Conservation (phyloP, 2,888 invertebrate genomes). For the Bruchidius siliquastri region DNA sequence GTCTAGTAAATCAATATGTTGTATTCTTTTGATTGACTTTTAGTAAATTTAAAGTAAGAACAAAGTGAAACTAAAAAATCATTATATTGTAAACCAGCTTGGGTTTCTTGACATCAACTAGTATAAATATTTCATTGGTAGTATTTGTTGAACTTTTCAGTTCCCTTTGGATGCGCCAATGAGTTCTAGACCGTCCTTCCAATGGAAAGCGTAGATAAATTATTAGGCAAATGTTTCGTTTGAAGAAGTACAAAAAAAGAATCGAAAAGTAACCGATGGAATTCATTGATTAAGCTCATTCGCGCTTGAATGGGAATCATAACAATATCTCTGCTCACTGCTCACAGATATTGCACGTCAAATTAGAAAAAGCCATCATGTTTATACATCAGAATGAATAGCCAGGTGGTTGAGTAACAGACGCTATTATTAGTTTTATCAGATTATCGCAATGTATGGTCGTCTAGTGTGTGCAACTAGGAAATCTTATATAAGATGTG, state of each 20-base stretch:
- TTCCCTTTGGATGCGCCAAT: neutral
- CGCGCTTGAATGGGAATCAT: neutral
- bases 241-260: neutral
- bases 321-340: neutral
- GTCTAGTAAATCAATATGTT: too few species aligned
- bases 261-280: neutral
- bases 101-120: too few species aligned
- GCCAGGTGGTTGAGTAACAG: neutral
- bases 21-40: too few species aligned
- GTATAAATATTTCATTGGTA: too few species aligned
- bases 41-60: too few species aligned
- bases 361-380: neutral
- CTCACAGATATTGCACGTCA: neutral
- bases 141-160: too few species aligned
- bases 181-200: neutral
- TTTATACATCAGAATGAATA: neutral
- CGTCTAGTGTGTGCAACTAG: neutral
- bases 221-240: neutral
- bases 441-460: neutral
- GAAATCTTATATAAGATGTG: neutral
- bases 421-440: neutral
- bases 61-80: too few species aligned
- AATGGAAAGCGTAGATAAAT: neutral
- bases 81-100: too few species aligned
- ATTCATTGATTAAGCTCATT: neutral